Base-by-base conservation (phyloP, 2,888 invertebrate genomes). In the Dorcus parallelipipedus region DNA sequence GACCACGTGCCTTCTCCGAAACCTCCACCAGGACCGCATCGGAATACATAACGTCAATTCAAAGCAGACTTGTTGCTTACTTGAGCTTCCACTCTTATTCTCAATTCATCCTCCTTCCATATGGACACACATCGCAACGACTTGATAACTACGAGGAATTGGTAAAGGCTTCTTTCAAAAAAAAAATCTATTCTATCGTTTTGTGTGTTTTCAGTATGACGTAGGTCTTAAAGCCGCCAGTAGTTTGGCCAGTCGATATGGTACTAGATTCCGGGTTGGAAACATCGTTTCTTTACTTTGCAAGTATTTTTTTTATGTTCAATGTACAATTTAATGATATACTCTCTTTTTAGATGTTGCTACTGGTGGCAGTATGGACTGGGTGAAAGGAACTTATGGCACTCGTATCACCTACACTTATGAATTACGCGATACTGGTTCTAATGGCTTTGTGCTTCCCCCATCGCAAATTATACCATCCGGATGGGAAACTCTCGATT, bases 51-150 rank as follows among this genome's bases (percentile, higher is more conserved):
- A 67, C 66, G 0, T 73, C 80, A 0, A 67, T 75, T 50, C 68
- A 64, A 5, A 42, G 62, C 9, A 63, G 68, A 14, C 54, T 76
- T 9, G 52, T 66, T 41, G 75, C 86, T 40, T 92, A 90, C 71
- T 72, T 92, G 2, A 83, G 86, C 0, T 85, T 91, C 71, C 92
- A 93, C 73, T 88, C 91, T 0, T 91, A 83, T 67, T 86, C 88
- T 0, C 91, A 92, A 68, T 77, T 86, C 38, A 73, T 91, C 20
- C 74, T 91, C 52, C 73, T 87, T 54, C 89, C 91, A 0, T 91
- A 87, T 72, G 91, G 91, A 0, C 84, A 88, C 67, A 84, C 85
- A 0, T 74, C 74, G 6, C 76, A 78, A 1, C 82, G 84, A 58
- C 71, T 84, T 14, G 84, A 81, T 0, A 86, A 87, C 69, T 83